A percentile compares a stretch with the other conserved stretches of the same genome.
phyloP scores from a whole-genome alignment of 2,113 vertebrate species.

The Bubalus kerabau region DNA sequence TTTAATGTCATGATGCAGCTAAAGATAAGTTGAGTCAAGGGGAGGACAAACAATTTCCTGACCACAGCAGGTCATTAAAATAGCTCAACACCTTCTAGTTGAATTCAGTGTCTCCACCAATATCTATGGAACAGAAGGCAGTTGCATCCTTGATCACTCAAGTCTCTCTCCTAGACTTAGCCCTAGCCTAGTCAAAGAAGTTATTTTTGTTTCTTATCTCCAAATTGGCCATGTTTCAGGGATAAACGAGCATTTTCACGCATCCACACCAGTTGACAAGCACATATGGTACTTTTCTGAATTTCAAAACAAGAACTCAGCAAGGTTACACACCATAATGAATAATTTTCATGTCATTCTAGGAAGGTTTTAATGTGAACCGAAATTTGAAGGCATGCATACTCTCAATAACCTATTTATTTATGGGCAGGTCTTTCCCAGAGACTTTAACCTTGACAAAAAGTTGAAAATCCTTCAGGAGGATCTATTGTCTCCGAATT shows the following conservation, averaged over 20 bases:
- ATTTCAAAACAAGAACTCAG: constrained; percentile 40
- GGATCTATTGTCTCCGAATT: background rate
- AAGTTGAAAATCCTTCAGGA: background rate
- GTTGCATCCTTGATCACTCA: background rate
- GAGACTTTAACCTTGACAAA: background rate
- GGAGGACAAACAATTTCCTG: background rate
- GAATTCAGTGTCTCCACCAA: background rate
- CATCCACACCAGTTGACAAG: background rate
- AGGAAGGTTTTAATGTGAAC: background rate
- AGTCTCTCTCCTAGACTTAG: background rate
- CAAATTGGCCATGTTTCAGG: background rate
- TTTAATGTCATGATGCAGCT: background rate
- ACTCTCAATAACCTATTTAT: background rate
- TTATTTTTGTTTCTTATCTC: background rate
- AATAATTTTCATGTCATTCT: background rate
- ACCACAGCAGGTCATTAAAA: background rate
- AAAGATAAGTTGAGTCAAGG: background rate
- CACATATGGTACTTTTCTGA: constrained; percentile 20
- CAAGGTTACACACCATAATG: constrained; percentile 2
- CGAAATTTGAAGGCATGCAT: background rate
- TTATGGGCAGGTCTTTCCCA: background rate
- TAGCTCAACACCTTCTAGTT: background rate
- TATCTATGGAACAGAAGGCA: background rate
- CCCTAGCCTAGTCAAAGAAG: background rate
- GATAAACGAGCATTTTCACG: constrained; percentile 28